Evolutionary conservation across 2,888 invertebrate species (phyloP).

Genomic region (Gastracanthus pulcherrimus): DNA sequence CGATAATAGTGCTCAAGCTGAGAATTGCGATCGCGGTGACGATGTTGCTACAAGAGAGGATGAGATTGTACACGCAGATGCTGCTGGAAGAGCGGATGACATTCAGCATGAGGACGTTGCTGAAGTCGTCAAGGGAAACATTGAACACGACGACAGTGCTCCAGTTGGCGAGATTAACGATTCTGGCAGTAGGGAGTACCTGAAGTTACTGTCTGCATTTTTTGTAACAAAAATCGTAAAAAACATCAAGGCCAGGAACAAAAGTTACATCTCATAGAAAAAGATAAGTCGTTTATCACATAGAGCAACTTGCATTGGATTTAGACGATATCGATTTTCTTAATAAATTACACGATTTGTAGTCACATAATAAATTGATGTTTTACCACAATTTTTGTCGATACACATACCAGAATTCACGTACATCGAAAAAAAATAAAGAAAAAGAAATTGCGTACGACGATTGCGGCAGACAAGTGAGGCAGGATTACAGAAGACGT

Average conservation of each 20-base stretch:
- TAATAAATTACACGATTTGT: no score
- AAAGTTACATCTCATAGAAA: not conserved
- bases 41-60: not conserved
- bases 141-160: no score
- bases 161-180: no score
- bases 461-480: no score
- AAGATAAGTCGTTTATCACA: not conserved
- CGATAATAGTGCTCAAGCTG: not conserved
- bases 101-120: no score
- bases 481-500: no score
- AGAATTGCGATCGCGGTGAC: not conserved
- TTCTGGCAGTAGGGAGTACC: not conserved
- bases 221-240: not conserved
- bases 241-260: not conserved
- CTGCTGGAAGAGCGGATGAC: no score
- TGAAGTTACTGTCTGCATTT: not conserved
- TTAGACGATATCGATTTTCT: no score
- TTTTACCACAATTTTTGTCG: not conserved
- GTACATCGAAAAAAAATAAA: not conserved
- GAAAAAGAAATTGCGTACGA: not conserved
- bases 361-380: not conserved
- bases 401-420: not conserved
- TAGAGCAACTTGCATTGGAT: not conserved
- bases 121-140: not conserved
- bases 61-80: not conserved